Evolutionary conservation across 2,888 invertebrate species (phyloP).

Genomic region (Dryococelus australis): DNA sequence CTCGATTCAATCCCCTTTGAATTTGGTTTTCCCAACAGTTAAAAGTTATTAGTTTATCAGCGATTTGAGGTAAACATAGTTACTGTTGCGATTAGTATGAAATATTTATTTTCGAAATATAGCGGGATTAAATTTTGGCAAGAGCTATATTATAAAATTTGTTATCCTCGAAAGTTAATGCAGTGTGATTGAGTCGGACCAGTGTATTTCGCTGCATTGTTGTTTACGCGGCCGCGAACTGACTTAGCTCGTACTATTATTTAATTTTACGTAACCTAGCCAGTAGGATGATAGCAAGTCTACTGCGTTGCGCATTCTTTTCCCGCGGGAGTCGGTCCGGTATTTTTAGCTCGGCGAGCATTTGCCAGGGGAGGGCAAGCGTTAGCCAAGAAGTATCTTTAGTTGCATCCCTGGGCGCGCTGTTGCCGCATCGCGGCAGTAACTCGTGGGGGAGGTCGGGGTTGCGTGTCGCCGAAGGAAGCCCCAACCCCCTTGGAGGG

Average conservation of each 20-base stretch:
- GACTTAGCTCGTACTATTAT: too few species aligned
- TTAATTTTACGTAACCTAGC: slow-evolving; percentile 33
- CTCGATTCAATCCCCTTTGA: too few species aligned
- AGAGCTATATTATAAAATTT: not conserved
- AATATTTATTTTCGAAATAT: too few species aligned
- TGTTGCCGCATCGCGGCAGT: slow-evolving; percentile 50
- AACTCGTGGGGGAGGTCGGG: slow-evolving; percentile 44
- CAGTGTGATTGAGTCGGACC: too few species aligned
- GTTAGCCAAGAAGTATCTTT: slow-evolving; percentile 49
- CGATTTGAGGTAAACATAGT: not conserved
- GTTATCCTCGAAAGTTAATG: not conserved
- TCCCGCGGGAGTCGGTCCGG: slow-evolving; percentile 53
- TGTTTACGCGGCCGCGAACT: too few species aligned
- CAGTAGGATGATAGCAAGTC: slow-evolving; percentile 7
- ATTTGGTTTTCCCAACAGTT: too few species aligned
- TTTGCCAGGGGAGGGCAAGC: slow-evolving; percentile 64
- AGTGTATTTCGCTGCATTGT: too few species aligned
- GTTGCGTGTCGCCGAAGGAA: slow-evolving; percentile 39
- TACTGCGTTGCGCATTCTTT: slow-evolving; percentile 45
- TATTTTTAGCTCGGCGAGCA: slow-evolving; percentile 74
- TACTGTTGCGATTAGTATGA: not conserved
- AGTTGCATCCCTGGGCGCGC: slow-evolving; percentile 53
- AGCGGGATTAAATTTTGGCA: not conserved
- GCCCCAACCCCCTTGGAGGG: not conserved
- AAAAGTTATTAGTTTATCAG: too few species aligned